phyloP scores from a whole-genome alignment of 2,888 invertebrate genomes.

The Chrysolina americana region DNA sequence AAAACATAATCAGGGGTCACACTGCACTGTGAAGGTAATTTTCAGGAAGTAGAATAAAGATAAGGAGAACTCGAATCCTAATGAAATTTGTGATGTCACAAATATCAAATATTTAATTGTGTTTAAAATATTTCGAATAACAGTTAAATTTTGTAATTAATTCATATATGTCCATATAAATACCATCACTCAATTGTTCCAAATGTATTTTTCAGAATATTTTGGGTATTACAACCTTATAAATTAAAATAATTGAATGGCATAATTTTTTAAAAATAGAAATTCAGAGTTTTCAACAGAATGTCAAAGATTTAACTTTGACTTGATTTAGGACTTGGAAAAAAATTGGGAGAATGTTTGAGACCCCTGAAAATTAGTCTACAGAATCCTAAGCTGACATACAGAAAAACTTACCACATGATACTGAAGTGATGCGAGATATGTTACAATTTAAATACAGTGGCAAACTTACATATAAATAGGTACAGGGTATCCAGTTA shows the following conservation, averaged over 20 bases:
- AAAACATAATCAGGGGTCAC: not conserved
- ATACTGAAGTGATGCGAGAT: not conserved
- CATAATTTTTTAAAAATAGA: too few species aligned
- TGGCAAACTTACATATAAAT: conserved; percentile 60
- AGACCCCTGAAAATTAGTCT: not conserved
- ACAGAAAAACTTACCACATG: not conserved
- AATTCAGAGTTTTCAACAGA: too few species aligned
- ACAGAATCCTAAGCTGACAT: not conserved
- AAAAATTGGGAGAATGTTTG: not conserved
- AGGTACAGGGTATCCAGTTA: conserved; percentile 73
- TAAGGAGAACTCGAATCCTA: too few species aligned
- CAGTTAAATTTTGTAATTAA: not conserved
- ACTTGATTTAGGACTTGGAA: not conserved
- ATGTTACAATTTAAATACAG: not conserved
- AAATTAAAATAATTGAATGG: too few species aligned
- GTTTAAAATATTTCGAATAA: not conserved
- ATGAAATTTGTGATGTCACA: too few species aligned
- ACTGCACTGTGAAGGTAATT: too few species aligned
- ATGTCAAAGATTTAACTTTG: not conserved
- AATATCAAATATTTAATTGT: too few species aligned
- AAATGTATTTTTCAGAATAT: too few species aligned
- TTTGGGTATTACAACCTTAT: too few species aligned
- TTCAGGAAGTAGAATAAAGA: too few species aligned
- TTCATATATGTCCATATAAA: not conserved
- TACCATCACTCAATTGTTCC: too few species aligned